Base-by-base conservation (phyloP, 1,140 invertebrate species). In the Epicauta chinensis region DNA sequence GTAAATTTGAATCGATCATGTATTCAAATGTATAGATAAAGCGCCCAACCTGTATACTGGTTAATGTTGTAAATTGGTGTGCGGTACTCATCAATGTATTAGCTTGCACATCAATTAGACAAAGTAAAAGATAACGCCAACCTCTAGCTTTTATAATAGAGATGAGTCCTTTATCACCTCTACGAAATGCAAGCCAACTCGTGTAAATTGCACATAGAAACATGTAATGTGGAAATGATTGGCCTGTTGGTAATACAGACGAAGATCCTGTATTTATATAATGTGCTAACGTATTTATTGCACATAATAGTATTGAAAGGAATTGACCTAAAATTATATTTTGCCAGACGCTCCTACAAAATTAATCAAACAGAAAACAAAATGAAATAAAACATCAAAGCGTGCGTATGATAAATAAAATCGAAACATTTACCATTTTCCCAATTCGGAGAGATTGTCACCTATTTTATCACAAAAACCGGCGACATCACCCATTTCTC, bases 201-300 rank as follows among this genome's bases (percentile, higher is more conserved):
- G 83, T 85, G 64, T 87, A 91, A 41, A 89, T 78, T 55, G 87
- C 66, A 63, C 86, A 86, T 57, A 91, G 75, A 55, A 86, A 74
- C 45, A 82, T 73, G 69, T 92, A 92, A 50, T 87, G 87, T n/a
- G 87, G 76, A 61, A 91, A 80, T 62, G 84, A 84, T 71, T 91
- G 88, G 39, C 80, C 87, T 65, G 87, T 87, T 11, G 86, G 86
- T 23, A 86, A 76, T 50, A 83, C 78, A 37, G 87, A 78, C 56
- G 79, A 79, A 44, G 83, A 81, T 39, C 78, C 73, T 55, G 76
- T 79, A 62, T 86, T 86, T 17, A 90, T 77, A 44, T 86, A 74
- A 58, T 87, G 86, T 58, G 84, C 88, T 48, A 84, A 73, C 32
- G 88, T 79, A 49, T 83, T 88, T 65, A 86, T 86, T 37, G 81